A percentile compares a stretch with the other conserved stretches of the same genome.
These are phyloP conservation scores for Philereme transversata DNA, from an alignment of 2,888 invertebrate genomes.

Conservation along the genomic window DNA sequence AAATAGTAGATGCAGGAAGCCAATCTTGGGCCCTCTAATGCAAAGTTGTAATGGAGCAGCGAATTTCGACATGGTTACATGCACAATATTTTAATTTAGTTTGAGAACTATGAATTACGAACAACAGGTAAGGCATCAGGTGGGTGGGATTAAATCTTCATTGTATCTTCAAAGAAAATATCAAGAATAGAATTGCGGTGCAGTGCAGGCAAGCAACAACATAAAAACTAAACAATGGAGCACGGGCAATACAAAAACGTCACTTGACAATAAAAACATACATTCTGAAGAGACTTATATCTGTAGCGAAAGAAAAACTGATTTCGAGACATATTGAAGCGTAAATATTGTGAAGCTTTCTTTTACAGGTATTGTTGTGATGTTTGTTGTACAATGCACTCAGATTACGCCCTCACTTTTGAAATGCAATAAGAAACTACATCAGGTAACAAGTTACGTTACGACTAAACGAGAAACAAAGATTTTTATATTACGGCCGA, in stretches of 20 bases:
- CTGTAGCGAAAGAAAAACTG: not conserved
- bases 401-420: conserved; percentile 1
- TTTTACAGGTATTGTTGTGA: not conserved
- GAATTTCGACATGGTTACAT: not conserved
- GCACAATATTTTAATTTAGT: not conserved
- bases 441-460: not conserved
- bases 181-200: conserved; percentile 23
- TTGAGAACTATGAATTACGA: not conserved
- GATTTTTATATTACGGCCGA: conserved; percentile 43
- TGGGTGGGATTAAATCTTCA: conserved; percentile 12
- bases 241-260: conserved; percentile 27
- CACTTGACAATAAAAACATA: conserved; percentile 30
- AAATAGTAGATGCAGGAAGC: conserved; percentile 46
- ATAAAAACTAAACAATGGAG: conserved; percentile 31
- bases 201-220: conserved; percentile 21
- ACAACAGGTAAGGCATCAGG: conserved; percentile 11
- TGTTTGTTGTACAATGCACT: not conserved
- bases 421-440: conserved; percentile 7
- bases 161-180: conserved; percentile 15
- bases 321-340: conserved; percentile 1
- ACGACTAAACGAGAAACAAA: conserved; percentile 30
- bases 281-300: conserved; percentile 12
- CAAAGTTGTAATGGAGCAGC: conserved; percentile 2
- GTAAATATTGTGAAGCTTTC: too few species aligned
- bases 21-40: conserved; percentile 17